Percentiles rank a stretch among this genome's conserved stretches.
Evolutionary conservation across 2,113 vertebrate species (phyloP).

Genomic region (Jacana jacana): DNA sequence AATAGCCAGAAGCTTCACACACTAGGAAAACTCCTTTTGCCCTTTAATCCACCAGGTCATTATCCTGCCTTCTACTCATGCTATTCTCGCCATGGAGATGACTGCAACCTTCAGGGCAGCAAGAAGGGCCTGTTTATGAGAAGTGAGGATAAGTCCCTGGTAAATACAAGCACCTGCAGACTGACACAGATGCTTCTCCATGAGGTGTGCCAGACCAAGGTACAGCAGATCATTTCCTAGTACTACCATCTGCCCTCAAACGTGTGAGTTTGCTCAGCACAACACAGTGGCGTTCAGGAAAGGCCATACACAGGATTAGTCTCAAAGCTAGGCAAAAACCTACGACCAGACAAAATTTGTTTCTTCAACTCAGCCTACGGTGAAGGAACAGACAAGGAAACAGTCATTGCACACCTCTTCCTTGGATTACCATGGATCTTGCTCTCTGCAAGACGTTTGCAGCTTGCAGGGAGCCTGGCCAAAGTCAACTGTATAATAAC

Average conservation of each 20-base stretch:
- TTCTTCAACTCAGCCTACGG: neutral
- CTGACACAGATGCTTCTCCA: neutral
- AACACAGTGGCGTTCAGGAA: neutral
- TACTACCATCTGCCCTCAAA: neutral
- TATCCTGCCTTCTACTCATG: constrained; percentile 24
- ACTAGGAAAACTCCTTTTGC: constrained; percentile 9
- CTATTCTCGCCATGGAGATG: constrained; percentile 30
- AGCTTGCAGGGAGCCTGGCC: neutral
- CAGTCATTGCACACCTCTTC: neutral
- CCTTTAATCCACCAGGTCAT: neutral
- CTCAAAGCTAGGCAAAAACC: neutral
- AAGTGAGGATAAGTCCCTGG: neutral
- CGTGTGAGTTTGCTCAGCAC: neutral
- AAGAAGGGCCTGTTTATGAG: constrained; percentile 35
- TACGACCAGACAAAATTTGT: neutral
- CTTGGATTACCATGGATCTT: neutral
- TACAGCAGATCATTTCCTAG: neutral
- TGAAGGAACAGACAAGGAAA: neutral
- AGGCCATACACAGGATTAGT: neutral
- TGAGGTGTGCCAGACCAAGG: neutral
- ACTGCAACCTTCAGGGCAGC: constrained; percentile 22
- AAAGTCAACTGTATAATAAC: neutral
- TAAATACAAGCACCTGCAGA: constrained; percentile 43
- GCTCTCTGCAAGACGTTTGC: neutral
- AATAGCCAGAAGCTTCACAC: neutral